Percentiles rank a stretch among this genome's conserved stretches.
These are phyloP conservation scores for Tinamus guttatus DNA, from an alignment of 2,113 vertebrate genomes.

Conservation along the genomic window DNA sequence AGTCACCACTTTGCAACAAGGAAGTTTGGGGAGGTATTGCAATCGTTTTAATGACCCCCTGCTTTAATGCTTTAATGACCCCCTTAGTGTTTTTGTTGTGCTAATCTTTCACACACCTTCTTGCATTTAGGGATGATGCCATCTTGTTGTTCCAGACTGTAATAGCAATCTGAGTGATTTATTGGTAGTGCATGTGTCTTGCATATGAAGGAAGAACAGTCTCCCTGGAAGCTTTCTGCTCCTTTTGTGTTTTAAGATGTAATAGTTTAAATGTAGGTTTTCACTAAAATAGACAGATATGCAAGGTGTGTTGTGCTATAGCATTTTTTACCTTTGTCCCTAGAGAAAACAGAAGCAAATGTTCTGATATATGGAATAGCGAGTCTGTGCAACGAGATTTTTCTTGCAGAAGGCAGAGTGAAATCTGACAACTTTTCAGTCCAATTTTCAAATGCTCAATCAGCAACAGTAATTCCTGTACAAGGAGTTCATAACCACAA, in stretches of 20 bases:
- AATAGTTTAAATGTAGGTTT: background rate
- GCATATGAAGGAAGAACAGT: background rate
- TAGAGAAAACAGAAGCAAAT: background rate
- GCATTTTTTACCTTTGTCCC: background rate
- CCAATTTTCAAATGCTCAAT: background rate
- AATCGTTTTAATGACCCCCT: background rate
- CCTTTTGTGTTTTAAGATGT: background rate
- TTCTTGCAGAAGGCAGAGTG: background rate
- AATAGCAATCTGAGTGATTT: background rate
- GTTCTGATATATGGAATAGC: background rate
- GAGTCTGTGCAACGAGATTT: background rate
- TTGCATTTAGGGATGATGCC: background rate
- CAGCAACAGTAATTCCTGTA: background rate
- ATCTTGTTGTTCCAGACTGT: background rate
- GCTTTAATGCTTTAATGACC: conserved; percentile 21
- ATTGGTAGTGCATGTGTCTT: background rate
- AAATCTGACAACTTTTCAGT: background rate
- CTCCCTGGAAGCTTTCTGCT: background rate
- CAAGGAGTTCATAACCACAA: background rate
- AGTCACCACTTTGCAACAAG: background rate
- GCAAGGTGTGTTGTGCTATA: background rate
- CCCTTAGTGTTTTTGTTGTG: background rate
- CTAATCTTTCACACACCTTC: background rate
- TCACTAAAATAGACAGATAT: background rate
- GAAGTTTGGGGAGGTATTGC: background rate